A percentile compares a stretch with the other conserved stretches of the same genome.
phyloP scores from a whole-genome alignment of 2,113 vertebrate species.

The Ondatra zibethicus region DNA sequence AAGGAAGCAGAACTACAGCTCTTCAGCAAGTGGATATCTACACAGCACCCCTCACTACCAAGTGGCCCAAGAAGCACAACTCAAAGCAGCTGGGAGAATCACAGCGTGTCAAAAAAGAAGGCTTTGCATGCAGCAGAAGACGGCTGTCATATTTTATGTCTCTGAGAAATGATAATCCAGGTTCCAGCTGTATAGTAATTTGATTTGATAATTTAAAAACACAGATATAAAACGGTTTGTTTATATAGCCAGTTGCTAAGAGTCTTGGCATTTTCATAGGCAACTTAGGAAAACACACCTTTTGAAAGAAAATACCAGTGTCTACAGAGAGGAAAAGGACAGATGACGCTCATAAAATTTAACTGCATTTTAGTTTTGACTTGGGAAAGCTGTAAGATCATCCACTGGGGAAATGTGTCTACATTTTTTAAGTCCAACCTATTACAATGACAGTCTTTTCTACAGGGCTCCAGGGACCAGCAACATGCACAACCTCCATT shows the following conservation, averaged over 20 bases:
- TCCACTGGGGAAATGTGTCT: constrained; percentile 3
- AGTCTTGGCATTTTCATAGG: constrained; percentile 56
- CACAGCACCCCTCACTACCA: not conserved
- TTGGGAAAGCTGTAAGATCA: constrained; percentile 49
- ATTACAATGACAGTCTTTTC: not conserved
- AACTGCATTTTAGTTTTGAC: constrained; percentile 67
- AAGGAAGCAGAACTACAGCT: not conserved
- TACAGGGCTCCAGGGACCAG: not conserved
- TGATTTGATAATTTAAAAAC: constrained; percentile 56
- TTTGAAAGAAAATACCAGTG: constrained; percentile 54
- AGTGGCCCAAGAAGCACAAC: not conserved
- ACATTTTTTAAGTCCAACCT: not conserved
- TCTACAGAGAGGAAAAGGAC: constrained; percentile 21
- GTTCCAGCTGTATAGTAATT: constrained; percentile 57
- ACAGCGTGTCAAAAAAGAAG: not conserved
- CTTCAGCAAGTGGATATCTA: not conserved
- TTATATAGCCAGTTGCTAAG: constrained; percentile 66
- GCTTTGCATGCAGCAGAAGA: constrained; percentile 1
- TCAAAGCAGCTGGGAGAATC: not conserved
- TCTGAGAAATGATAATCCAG: constrained; percentile 45
- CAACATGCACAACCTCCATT: not conserved
- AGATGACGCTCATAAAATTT: constrained; percentile 66
- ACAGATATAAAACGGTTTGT: constrained; percentile 67
- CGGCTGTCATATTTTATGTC: not conserved
- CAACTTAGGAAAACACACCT: constrained; percentile 62